Percentiles rank a stretch among this genome's conserved stretches.
Evolutionary conservation across 2,888 invertebrate species (phyloP).

Genomic region (Agriotes lineatus): DNA sequence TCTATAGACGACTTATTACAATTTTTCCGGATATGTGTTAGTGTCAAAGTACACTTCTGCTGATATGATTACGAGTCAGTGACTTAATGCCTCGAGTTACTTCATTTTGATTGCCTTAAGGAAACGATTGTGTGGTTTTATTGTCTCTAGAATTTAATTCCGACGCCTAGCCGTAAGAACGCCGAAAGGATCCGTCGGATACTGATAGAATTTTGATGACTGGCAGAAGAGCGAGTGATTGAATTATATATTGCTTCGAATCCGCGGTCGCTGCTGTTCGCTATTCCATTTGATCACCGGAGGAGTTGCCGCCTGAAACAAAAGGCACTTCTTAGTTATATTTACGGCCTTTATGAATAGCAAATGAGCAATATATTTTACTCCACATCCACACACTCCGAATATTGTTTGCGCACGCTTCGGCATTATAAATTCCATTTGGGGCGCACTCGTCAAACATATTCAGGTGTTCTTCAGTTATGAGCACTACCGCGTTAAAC

Average conservation of each 20-base stretch:
- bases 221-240: conserved; percentile 29
- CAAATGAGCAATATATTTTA: conserved; percentile 17
- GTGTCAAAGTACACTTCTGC: conserved; percentile 27
- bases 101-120: conserved; percentile 29
- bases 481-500: conserved; percentile 1
- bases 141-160: conserved; percentile 26
- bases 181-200: conserved; percentile 12
- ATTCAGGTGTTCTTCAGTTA: neutral
- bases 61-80: too few species aligned
- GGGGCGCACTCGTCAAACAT: neutral
- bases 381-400: conserved; percentile 12
- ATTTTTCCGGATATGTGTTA: conserved; percentile 24
- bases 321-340: conserved; percentile 23
- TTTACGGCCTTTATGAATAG: conserved; percentile 27
- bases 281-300: conserved; percentile 27
- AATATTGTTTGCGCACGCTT: conserved; percentile 13
- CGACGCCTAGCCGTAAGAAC: neutral
- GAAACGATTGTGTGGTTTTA: conserved; percentile 30
- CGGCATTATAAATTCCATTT: conserved; percentile 17
- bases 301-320: conserved; percentile 30
- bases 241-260: conserved; percentile 29
- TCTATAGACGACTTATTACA: conserved; percentile 21
- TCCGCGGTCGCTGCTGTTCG: conserved; percentile 23
- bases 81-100: too few species aligned
- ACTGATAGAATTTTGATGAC: conserved; percentile 22